These are phyloP conservation scores for Seira ritae DNA, from an alignment of 2,888 invertebrate genomes.

Conservation along the genomic window DNA sequence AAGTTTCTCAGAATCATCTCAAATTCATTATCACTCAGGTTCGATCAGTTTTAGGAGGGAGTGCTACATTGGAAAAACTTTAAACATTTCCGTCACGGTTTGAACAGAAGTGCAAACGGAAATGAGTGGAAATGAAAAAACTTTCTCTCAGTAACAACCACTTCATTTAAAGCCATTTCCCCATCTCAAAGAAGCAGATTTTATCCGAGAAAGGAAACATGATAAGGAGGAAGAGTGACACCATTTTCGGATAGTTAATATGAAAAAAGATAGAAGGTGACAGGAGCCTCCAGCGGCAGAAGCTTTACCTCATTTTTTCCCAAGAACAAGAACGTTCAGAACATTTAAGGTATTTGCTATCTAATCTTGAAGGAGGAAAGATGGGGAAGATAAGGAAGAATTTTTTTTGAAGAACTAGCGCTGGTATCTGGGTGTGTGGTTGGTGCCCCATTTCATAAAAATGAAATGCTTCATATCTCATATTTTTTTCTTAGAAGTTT, in stretches of 20 bases:
- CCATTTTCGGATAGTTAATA: slow-evolving; percentile 31
- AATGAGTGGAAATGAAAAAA: slow-evolving; percentile 17
- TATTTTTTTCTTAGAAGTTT: background rate
- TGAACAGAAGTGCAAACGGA: slow-evolving; percentile 4
- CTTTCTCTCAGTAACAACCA: background rate
- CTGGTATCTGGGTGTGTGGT: background rate
- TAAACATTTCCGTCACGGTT: slow-evolving; percentile 9
- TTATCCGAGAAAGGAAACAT: slow-evolving; percentile 4
- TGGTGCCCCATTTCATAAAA: background rate
- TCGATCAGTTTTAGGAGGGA: background rate
- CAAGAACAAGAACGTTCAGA: too few relatives aligned
- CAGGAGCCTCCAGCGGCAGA: slow-evolving; percentile 25
- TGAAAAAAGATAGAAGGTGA: slow-evolving; percentile 31
- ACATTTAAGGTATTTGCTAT: background rate
- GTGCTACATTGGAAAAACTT: background rate
- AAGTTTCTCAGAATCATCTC: background rate
- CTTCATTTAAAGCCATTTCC: background rate
- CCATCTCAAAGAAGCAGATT: background rate
- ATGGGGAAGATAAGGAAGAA: background rate
- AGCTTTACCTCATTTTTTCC: too few relatives aligned
- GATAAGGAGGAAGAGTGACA: slow-evolving; percentile 38
- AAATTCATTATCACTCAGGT: slow-evolving; percentile 9
- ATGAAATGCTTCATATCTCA: background rate
- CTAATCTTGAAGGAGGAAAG: slow-evolving; percentile 10
- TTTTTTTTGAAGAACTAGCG: too few relatives aligned